Evolutionary conservation across 1,140 invertebrate species (phyloP).

Genomic region (Homarus americanus): DNA sequence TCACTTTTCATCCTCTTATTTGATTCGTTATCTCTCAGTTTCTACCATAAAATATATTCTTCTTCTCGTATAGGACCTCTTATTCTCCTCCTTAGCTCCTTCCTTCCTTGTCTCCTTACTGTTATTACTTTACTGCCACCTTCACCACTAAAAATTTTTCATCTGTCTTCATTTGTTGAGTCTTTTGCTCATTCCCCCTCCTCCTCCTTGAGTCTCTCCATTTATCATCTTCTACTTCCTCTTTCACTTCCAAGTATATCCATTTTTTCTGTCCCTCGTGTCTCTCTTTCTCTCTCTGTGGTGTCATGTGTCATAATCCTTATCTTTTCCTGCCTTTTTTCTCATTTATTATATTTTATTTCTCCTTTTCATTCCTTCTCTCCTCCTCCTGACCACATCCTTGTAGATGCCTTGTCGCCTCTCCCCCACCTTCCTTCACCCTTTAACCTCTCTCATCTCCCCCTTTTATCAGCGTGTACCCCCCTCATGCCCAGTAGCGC

Average conservation of each 20-base stretch:
- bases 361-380: not conserved
- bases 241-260: not conserved
- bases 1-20: not conserved
- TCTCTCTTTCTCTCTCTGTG: not conserved
- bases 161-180: not conserved
- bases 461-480: not conserved
- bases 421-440: not conserved
- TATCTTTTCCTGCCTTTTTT: no score
- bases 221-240: not conserved
- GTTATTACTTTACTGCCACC: no score
- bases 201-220: not conserved
- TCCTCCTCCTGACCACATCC: not conserved
- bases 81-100: no score
- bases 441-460: not conserved
- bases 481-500: slow-evolving; percentile 64
- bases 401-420: no score
- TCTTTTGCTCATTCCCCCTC: not conserved
- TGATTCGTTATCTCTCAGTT: not conserved
- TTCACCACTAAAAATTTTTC: not conserved
- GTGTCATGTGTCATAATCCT: no score
- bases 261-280: not conserved
- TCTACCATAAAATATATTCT: no score
- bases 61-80: no score
- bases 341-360: no score
- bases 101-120: not conserved